These are phyloP conservation scores for Maconellicoccus hirsutus DNA, from an alignment of 1,140 invertebrate genomes.

Conservation along the genomic window DNA sequence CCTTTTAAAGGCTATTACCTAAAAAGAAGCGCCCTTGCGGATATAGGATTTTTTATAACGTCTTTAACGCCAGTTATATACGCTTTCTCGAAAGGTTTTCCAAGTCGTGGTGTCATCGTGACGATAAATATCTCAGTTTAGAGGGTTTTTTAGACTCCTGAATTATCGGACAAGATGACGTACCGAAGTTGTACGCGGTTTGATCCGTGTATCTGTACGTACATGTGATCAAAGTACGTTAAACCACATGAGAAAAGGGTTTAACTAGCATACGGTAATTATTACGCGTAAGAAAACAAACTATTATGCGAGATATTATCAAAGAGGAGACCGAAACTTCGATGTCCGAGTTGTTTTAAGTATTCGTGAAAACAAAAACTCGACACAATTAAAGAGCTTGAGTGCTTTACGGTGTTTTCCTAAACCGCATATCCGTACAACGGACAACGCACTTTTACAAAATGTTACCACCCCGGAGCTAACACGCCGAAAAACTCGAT, in stretches of 20 bases:
- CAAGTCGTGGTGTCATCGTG: neutral
- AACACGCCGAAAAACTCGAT: slow-evolving; percentile 3
- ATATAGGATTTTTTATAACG: neutral
- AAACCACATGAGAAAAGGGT: too few relatives aligned
- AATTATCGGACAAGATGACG: too few relatives aligned
- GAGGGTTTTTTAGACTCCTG: neutral
- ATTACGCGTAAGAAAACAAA: too few relatives aligned
- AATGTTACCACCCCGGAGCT: neutral
- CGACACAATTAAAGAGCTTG: neutral
- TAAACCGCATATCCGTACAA: neutral
- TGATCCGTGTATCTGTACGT: too few relatives aligned
- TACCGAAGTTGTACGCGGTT: too few relatives aligned
- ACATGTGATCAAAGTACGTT: too few relatives aligned
- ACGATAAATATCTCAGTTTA: too few relatives aligned
- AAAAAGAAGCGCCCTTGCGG: neutral
- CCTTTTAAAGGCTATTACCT: slow-evolving; percentile 1
- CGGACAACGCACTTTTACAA: neutral
- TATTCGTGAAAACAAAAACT: neutral
- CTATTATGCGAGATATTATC: too few relatives aligned
- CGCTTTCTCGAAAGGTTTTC: neutral
- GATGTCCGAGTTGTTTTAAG: neutral
- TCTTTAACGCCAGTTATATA: neutral
- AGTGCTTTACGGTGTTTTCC: neutral
- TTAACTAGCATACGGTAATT: too few relatives aligned
- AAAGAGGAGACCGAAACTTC: too few relatives aligned